These are phyloP conservation scores for Scelioninae gen. 1 DNA, from an alignment of 2,888 invertebrate species.

Conservation along the genomic window DNA sequence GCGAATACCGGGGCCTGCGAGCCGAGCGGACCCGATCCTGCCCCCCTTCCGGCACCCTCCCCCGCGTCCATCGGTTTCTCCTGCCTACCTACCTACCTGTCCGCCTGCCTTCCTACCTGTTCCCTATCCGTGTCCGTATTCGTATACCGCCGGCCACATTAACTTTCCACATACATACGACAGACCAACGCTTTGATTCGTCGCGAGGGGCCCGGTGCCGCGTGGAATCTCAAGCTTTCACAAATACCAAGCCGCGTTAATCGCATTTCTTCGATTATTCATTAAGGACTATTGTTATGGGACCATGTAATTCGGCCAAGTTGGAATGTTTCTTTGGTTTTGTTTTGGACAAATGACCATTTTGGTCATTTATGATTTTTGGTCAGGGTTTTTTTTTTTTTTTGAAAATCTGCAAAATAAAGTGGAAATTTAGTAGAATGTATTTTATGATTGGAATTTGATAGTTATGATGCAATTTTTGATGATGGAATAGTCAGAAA, in stretches of 20 bases:
- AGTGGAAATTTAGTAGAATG: too few relatives aligned
- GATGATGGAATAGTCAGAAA: too few relatives aligned
- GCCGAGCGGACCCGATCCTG: constrained; percentile 69
- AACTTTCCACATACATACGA: constrained; percentile 73
- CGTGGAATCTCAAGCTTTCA: constrained; percentile 46
- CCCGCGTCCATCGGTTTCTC: constrained; percentile 55
- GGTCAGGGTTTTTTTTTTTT: too few relatives aligned
- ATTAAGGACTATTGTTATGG: too few relatives aligned
- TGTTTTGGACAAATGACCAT: too few relatives aligned
- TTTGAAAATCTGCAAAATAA: too few relatives aligned
- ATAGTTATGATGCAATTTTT: too few relatives aligned
- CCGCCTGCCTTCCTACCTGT: constrained; percentile 70
- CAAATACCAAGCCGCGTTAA: constrained; percentile 48
- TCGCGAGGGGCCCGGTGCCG: constrained; percentile 35
- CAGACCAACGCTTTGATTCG: constrained; percentile 73
- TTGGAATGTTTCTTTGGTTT: too few relatives aligned
- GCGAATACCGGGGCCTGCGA: constrained; percentile 80
- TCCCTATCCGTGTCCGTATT: constrained; percentile 55
- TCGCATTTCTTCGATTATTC: constrained; percentile 31
- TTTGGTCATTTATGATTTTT: too few relatives aligned
- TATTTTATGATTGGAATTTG: too few relatives aligned
- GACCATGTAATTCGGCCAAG: too few relatives aligned
- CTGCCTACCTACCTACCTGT: constrained; percentile 43
- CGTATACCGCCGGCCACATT: constrained; percentile 68
- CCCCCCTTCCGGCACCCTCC: too few relatives aligned